Percentiles rank a stretch among this genome's conserved stretches.
These are phyloP conservation scores for Etheostoma cragini DNA, from an alignment of 2,113 vertebrate species.

Conservation along the genomic window DNA sequence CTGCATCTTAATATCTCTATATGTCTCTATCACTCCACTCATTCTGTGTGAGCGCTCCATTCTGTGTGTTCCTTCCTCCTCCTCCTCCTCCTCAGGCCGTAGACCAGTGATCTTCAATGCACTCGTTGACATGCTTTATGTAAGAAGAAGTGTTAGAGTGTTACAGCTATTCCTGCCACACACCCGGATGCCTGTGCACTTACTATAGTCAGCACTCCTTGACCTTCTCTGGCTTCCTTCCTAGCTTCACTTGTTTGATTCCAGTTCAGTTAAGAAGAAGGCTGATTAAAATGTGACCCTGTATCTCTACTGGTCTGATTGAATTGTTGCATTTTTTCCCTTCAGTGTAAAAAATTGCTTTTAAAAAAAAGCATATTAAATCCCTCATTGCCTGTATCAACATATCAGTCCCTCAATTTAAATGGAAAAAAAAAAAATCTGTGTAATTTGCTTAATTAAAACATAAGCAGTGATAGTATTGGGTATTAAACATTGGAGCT, in stretches of 20 bases:
- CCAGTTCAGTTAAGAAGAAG: neutral
- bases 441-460: constrained; percentile 48
- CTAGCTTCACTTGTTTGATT: constrained; percentile 9
- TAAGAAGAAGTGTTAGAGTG: constrained; percentile 41
- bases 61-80: constrained; percentile 7
- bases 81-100: constrained; percentile 19
- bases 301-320: neutral
- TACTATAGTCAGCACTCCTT: constrained; percentile 8
- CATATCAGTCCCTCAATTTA: constrained; percentile 1
- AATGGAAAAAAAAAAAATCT: constrained; percentile 4
- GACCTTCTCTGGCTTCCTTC: constrained; percentile 32
- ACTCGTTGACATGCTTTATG: constrained; percentile 40
- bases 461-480: constrained; percentile 29
- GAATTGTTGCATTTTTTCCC: neutral
- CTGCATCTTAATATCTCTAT: constrained; percentile 3
- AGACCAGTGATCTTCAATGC: constrained; percentile 39
- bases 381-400: constrained; percentile 20
- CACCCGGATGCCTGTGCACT: constrained; percentile 4
- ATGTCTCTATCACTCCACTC: constrained; percentile 1
- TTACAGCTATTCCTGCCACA: constrained; percentile 17
- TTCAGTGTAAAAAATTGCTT: neutral
- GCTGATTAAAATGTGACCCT: neutral
- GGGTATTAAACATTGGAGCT: constrained; percentile 28
- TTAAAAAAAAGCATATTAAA: constrained; percentile 19
- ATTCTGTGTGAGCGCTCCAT: neutral